Evolutionary conservation across 2,113 vertebrate species (phyloP).

Genomic region (Craseonycteris thonglongyai): DNA sequence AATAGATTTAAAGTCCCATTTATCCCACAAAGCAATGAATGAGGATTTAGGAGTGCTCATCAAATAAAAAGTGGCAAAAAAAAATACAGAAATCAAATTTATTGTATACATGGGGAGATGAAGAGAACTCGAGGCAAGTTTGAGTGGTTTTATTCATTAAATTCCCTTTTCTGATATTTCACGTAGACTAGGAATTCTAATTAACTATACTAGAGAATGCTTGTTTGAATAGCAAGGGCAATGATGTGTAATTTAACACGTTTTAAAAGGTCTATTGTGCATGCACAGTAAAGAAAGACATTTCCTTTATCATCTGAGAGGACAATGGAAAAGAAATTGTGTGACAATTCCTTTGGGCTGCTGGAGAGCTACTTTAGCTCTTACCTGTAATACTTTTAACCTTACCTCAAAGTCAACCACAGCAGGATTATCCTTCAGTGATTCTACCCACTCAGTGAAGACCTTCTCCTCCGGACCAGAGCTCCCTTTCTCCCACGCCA

Average conservation of each 20-base stretch:
- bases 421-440: constrained; percentile 87
- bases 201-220: neutral
- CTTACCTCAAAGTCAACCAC: constrained; percentile 88
- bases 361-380: neutral
- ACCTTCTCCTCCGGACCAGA: constrained; percentile 71
- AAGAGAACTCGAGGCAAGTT: neutral
- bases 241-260: neutral
- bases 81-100: neutral
- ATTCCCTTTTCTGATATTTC: neutral
- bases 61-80: neutral
- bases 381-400: neutral
- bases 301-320: neutral
- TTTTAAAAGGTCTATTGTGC: neutral
- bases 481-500: constrained; percentile 86
- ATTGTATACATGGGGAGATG: neutral
- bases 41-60: neutral
- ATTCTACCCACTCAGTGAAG: constrained; percentile 87
- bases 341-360: neutral
- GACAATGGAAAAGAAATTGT: neutral
- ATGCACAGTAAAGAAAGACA: neutral
- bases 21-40: neutral
- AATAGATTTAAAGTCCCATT: neutral
- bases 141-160: neutral
- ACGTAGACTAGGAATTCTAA: neutral
- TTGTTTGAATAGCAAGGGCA: neutral